These are phyloP conservation scores for Spatulosminthurus flaviceps DNA, from an alignment of 2,888 invertebrate genomes.

Conservation along the genomic window DNA sequence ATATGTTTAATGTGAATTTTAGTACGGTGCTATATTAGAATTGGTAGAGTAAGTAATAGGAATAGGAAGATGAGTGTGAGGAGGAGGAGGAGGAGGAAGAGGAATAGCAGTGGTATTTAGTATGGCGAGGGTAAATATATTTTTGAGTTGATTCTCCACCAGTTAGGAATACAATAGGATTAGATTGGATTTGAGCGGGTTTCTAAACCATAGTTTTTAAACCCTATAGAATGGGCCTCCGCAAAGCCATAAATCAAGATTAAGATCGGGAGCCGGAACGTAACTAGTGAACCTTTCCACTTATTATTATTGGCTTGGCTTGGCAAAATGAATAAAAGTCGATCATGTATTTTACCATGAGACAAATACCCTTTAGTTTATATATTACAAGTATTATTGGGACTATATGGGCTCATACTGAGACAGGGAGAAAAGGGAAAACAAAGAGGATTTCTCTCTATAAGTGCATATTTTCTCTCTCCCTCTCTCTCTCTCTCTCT, in stretches of 20 bases:
- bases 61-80: neutral
- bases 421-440: too few relatives aligned
- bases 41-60: too few relatives aligned
- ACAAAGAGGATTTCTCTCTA: too few relatives aligned
- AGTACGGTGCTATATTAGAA: too few relatives aligned
- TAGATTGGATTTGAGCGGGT: constrained; percentile 39
- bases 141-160: constrained; percentile 23
- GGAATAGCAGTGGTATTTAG: too few relatives aligned
- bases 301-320: constrained; percentile 43
- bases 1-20: too few relatives aligned
- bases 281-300: constrained; percentile 34
- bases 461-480: too few relatives aligned
- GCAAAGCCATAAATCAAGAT: constrained; percentile 44
- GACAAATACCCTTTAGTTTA: neutral
- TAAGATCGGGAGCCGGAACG: constrained; percentile 40
- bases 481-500: neutral
- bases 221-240: constrained; percentile 25
- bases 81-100: neutral
- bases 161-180: constrained; percentile 29
- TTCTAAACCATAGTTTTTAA: constrained; percentile 36
- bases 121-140: neutral
- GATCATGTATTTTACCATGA: neutral
- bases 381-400: too few relatives aligned
- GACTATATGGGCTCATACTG: too few relatives aligned
- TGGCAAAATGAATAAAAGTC: constrained; percentile 39